Evolutionary conservation across 2,113 vertebrate species (phyloP).

Genomic region (Hippoglossus stenolepis): DNA sequence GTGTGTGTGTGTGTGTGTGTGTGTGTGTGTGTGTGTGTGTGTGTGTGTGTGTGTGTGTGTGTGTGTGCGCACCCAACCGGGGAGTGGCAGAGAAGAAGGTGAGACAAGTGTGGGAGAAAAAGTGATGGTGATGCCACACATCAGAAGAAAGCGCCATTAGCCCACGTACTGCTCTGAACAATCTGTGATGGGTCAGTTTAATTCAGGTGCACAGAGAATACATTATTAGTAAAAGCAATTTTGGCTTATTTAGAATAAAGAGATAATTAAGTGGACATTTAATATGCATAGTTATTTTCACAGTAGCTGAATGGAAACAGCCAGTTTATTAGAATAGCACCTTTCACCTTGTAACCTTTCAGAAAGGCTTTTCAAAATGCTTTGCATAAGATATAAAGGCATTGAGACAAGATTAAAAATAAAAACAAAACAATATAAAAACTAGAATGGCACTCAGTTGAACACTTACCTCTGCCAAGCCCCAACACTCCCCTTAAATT

Average conservation of each 20-base stretch:
- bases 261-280: not conserved
- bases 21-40: constrained; percentile 5
- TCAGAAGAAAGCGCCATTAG: not conserved
- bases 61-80: not conserved
- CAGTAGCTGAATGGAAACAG: not conserved
- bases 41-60: not conserved
- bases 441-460: too few species aligned
- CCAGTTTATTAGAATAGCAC: too few species aligned
- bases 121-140: not conserved
- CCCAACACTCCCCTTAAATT: too few species aligned
- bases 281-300: too few species aligned
- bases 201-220: too few species aligned
- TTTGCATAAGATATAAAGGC: too few species aligned
- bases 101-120: not conserved
- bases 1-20: constrained; percentile 9
- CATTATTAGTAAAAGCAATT: not conserved
- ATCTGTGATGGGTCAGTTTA: not conserved
- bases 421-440: too few species aligned
- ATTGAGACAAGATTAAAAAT: too few species aligned
- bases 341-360: not conserved
- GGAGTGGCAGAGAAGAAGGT: not conserved
- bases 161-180: not conserved
- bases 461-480: too few species aligned
- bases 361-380: not conserved
- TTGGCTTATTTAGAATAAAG: not conserved